Conservation (phyloP, 2,113 vertebrate genomes). For the Centrocercus urophasianus region DNA sequence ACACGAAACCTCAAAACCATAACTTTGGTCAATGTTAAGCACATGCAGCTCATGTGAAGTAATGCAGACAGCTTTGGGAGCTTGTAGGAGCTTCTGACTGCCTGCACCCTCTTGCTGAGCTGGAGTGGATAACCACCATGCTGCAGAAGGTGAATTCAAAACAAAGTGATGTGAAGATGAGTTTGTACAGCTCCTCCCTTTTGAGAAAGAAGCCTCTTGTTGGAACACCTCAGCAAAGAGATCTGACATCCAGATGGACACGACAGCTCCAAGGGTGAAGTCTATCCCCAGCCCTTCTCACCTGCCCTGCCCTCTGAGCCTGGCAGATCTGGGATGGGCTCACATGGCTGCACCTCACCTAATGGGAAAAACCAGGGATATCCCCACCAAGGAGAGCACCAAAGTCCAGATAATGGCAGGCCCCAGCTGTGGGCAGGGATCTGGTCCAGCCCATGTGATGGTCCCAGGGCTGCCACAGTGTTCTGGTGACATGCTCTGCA, state of each 20-base stretch:
- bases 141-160: background rate
- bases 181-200: background rate
- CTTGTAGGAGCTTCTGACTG: background rate
- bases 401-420: background rate
- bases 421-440: background rate
- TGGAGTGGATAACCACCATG: background rate
- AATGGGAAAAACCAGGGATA: background rate
- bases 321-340: background rate
- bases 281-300: background rate
- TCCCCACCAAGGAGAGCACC: background rate
- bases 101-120: background rate
- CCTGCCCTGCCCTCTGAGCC: background rate
- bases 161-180: background rate
- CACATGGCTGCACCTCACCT: background rate
- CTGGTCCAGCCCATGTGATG: background rate
- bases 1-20: background rate
- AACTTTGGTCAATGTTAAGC: background rate
- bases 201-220: background rate
- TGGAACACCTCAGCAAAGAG: background rate
- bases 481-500: background rate
- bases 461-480: rapidly evolving
- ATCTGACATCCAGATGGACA: rapidly evolving
- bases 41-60: background rate
- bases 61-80: background rate
- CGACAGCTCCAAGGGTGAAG: background rate